Conservation (phyloP, 2,888 invertebrate genomes). For the Melieria omissa region DNA sequence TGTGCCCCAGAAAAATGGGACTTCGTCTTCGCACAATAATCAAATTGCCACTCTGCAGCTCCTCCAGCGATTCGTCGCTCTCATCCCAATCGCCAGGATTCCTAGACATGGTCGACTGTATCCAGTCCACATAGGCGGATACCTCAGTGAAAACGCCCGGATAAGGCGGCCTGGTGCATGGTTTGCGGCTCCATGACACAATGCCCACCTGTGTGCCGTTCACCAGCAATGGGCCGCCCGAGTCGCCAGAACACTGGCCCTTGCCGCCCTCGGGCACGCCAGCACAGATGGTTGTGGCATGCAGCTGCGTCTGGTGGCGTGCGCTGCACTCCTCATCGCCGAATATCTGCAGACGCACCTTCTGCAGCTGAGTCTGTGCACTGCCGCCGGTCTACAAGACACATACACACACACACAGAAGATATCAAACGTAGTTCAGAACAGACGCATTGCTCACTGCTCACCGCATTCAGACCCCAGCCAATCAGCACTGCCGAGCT, state of each 20-base stretch:
- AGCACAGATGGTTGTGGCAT: slow-evolving; percentile 66
- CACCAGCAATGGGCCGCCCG: slow-evolving; percentile 66
- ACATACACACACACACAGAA: no score
- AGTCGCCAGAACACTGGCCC: slow-evolving; percentile 68
- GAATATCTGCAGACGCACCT: slow-evolving; percentile 62
- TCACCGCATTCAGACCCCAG: slow-evolving; percentile 64
- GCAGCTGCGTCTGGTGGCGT: slow-evolving; percentile 55
- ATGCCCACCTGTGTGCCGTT: slow-evolving; percentile 64
- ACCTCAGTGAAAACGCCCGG: slow-evolving; percentile 68
- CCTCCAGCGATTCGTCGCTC: slow-evolving; percentile 36
- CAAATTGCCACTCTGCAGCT: slow-evolving; percentile 50
- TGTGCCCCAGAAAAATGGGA: not conserved
- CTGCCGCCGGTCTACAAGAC: slow-evolving; percentile 59
- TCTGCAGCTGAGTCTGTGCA: slow-evolving; percentile 61
- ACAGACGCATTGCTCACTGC: slow-evolving; percentile 21
- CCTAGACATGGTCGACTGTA: slow-evolving; percentile 52
- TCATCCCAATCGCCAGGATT: slow-evolving; percentile 35
- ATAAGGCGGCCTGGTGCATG: slow-evolving; percentile 65
- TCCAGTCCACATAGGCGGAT: slow-evolving; percentile 63
- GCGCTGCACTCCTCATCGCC: slow-evolving; percentile 63
- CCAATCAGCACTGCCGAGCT: slow-evolving; percentile 58
- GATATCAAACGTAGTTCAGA: not conserved
- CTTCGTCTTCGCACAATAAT: slow-evolving; percentile 42
- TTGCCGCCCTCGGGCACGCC: slow-evolving; percentile 67
- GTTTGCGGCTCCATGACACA: slow-evolving; percentile 68